Evolutionary conservation across 2,113 vertebrate genomes (phyloP), one percentile per base, ranked within the genome.

Genomic region (Taurulus bubalis): DNA sequence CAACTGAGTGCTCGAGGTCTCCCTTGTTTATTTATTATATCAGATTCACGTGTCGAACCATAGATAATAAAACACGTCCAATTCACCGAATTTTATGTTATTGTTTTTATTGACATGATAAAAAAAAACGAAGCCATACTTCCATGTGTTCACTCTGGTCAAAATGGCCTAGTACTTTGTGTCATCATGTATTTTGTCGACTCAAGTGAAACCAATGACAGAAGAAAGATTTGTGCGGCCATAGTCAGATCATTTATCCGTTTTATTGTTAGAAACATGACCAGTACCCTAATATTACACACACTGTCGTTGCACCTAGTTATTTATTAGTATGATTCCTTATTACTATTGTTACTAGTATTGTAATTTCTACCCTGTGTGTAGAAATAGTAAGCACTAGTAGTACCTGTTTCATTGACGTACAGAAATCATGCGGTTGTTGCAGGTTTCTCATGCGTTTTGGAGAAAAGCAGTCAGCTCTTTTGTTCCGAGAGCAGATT

Each of bases 401-500:
- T 38, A 1, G n/a, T 26, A 58, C 11, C 55, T 77, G 65, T 59
- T 32, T 53, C 71, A 71, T 60, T 80, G 58, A 82, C 65, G 51
- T 26, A 32, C 36, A 69, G 15, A 82, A 71, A 83, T 77, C 76
- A n/a, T 40, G 47, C 73, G 16, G 34, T 70, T 87, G 77, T 55
- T 78, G 79, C 77, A 70, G 71, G 80, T 85, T 91, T 83, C 66
- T 82, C 59, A 47, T 79, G 80, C 32, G 74, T 70, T 75, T 51
- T 51, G 49, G 74, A 77, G 79, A 34, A 49, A 88, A 77, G 68
- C 79, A 83, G 72, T 82, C 84, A 83, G 89, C 65, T 92, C 93
- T 92, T 93, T 94, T 93, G 94, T 93, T 94, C 85, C 38, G 15
- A 51, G 68, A 77, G 79, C 38, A 74, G 68, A 88, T 82, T 65